These are phyloP conservation scores for Lordiphosa clarofinis DNA, from an alignment of 1,140 invertebrate genomes.

Conservation along the genomic window DNA sequence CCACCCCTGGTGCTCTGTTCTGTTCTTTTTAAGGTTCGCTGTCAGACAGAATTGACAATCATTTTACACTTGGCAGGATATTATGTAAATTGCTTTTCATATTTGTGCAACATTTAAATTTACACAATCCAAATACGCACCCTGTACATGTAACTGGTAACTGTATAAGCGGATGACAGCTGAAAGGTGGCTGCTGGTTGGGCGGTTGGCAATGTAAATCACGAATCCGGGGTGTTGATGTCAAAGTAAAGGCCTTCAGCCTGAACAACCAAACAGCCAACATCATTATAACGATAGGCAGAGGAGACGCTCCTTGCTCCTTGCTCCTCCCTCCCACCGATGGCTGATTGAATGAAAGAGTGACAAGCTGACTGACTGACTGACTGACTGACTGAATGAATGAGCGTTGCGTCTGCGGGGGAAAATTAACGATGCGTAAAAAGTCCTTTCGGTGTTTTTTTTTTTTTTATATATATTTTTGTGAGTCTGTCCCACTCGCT, in stretches of 20 bases:
- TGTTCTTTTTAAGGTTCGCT: constrained; percentile 11
- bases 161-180: constrained; percentile 29
- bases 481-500: constrained; percentile 14
- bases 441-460: constrained; percentile 56
- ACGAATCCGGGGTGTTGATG: constrained; percentile 57
- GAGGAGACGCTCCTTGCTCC: constrained; percentile 1
- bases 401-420: constrained; percentile 49
- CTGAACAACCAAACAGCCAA: constrained; percentile 30
- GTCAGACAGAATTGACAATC: constrained; percentile 72
- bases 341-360: constrained; percentile 48
- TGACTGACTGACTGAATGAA: constrained; percentile 16
- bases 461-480: constrained; percentile 23
- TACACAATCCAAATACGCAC: constrained; percentile 28
- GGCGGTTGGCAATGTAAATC: constrained; percentile 52
- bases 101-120: constrained; percentile 77
- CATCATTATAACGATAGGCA: constrained; percentile 70
- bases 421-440: constrained; percentile 76
- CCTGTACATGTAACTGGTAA: constrained; percentile 7
- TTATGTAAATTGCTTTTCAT: constrained; percentile 78
- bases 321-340: constrained; percentile 33
- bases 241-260: constrained; percentile 57
- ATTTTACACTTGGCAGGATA: constrained; percentile 77
- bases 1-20: not conserved
- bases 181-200: constrained; percentile 7
- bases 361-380: constrained; percentile 32